Evolutionary conservation across 2,797 vertebrate species (phyloP).

Genomic region (Anas georgica): DNA sequence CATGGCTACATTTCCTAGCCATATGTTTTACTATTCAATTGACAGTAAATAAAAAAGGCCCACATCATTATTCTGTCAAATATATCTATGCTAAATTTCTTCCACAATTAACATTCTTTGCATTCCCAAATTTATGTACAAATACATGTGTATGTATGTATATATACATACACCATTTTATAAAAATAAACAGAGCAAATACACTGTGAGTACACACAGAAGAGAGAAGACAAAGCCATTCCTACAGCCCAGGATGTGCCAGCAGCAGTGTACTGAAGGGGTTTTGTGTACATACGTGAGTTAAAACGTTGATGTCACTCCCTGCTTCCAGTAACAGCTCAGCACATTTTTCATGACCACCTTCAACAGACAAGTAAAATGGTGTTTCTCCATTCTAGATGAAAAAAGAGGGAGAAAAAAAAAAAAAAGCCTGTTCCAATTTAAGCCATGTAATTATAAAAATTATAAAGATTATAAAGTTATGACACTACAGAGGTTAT

Average conservation of each 20-base stretch:
- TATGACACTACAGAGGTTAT: neutral
- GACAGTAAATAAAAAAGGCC: neutral
- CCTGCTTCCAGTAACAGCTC: constrained; percentile 82
- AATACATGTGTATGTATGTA: neutral
- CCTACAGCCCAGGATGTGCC: neutral
- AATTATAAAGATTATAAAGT: neutral
- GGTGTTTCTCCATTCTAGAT: constrained; percentile 73
- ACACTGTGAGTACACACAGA: neutral
- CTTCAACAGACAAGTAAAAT: constrained; percentile 77
- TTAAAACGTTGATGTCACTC: constrained; percentile 85
- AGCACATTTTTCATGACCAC: constrained; percentile 83
- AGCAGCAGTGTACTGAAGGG: neutral
- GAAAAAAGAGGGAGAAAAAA: neutral
- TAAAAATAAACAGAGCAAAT: neutral
- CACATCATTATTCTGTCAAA: neutral
- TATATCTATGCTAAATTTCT: neutral
- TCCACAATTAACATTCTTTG: neutral
- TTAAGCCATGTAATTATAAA: neutral
- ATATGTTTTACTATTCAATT: neutral
- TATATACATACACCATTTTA: neutral
- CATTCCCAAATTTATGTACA: neutral
- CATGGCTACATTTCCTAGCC: neutral
- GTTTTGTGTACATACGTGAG: constrained; percentile 73
- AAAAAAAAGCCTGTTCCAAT: neutral
- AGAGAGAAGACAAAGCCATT: neutral